Conservation (phyloP, 2,113 vertebrate genomes). For the Astur gentilis region DNA sequence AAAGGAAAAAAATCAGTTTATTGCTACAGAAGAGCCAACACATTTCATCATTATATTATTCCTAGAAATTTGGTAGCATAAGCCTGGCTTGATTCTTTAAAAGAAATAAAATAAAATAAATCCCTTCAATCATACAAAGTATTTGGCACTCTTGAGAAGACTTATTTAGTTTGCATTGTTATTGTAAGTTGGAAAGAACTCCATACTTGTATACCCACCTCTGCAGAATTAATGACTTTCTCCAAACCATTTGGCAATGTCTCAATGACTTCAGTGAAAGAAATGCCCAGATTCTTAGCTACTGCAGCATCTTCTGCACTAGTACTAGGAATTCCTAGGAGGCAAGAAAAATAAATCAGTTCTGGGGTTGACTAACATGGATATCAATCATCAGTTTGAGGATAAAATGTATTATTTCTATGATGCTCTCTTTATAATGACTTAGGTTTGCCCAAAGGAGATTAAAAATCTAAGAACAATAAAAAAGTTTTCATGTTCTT, state of each 20-base stretch:
- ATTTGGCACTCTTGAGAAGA: background rate
- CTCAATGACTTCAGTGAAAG: slow-evolving; percentile 79
- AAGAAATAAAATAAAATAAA: background rate
- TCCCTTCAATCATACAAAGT: background rate
- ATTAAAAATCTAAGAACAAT: background rate
- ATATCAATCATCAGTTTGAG: background rate
- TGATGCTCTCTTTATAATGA: background rate
- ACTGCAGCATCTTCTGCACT: slow-evolving; percentile 77
- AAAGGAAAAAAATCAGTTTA: background rate
- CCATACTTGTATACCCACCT: slow-evolving; percentile 73
- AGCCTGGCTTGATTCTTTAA: background rate
- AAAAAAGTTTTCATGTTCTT: background rate
- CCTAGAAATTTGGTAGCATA: background rate
- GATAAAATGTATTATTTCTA: background rate
- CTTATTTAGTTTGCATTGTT: background rate
- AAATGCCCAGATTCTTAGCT: slow-evolving; percentile 78
- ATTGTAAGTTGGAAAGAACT: background rate
- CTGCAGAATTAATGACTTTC: slow-evolving; percentile 80
- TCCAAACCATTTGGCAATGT: slow-evolving; percentile 75
- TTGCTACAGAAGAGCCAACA: background rate
- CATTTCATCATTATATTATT: background rate
- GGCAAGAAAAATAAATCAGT: background rate
- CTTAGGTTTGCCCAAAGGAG: background rate
- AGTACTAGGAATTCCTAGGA: slow-evolving; percentile 84
- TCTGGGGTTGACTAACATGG: background rate